Percentiles rank a stretch among this genome's conserved stretches.
These are phyloP conservation scores for Eutrigla gurnardus DNA, from an alignment of 2,797 vertebrate genomes.

Conservation along the genomic window DNA sequence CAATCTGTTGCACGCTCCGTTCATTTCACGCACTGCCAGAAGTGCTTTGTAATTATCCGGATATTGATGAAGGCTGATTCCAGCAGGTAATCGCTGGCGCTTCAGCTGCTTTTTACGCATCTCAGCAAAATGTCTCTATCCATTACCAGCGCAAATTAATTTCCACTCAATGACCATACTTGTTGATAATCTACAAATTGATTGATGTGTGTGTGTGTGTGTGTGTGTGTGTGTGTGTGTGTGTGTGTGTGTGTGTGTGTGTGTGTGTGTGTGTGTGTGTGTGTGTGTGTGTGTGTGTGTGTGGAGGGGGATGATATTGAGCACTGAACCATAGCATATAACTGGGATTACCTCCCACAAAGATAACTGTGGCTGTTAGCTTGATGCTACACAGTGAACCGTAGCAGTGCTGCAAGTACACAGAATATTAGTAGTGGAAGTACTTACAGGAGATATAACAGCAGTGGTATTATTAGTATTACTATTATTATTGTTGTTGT, in stretches of 20 bases:
- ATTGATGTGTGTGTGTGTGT: slow-evolving; percentile 17
- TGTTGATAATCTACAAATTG: slow-evolving; percentile 70
- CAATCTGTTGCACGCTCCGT: slow-evolving; percentile 79
- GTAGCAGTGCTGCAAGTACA: neutral
- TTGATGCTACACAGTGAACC: slow-evolving; percentile 13
- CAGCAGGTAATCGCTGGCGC: slow-evolving; percentile 86
- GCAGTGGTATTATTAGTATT: too few relatives aligned
- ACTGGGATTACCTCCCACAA: slow-evolving; percentile 46
- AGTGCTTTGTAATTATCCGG: slow-evolving; percentile 87
- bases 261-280: slow-evolving; percentile 7
- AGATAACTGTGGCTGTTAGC: slow-evolving; percentile 42
- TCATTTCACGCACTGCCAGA: slow-evolving; percentile 86
- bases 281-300: slow-evolving; percentile 3
- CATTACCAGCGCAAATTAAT: slow-evolving; percentile 84
- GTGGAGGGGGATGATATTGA: slow-evolving; percentile 11
- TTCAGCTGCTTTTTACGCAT: slow-evolving; percentile 80
- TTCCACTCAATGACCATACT: slow-evolving; percentile 76
- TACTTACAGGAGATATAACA: too few relatives aligned
- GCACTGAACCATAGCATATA: slow-evolving; percentile 43
- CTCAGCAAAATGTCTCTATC: slow-evolving; percentile 86
- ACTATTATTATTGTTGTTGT: too few relatives aligned
- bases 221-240: slow-evolving; percentile 29
- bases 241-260: neutral
- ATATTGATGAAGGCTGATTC: slow-evolving; percentile 87
- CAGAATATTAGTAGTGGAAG: too few relatives aligned